These are phyloP conservation scores for Chloebia gouldiae DNA, from an alignment of 2,113 vertebrate species.

Conservation along the genomic window DNA sequence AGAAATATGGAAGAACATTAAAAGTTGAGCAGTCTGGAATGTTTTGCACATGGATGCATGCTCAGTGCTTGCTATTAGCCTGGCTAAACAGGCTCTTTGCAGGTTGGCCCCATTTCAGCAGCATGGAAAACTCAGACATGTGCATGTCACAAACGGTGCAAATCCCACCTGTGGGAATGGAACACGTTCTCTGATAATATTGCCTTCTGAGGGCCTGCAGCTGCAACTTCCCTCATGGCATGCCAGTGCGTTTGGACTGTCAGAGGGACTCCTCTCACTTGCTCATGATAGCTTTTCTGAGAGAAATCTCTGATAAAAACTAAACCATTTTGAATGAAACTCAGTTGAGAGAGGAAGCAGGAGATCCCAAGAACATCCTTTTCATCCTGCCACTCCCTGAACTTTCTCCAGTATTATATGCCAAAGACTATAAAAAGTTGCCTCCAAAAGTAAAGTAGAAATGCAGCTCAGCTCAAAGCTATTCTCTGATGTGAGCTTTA, in stretches of 20 bases:
- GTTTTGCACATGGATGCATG: not conserved
- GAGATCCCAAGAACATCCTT: not conserved
- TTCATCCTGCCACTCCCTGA: not conserved
- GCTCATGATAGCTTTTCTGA: not conserved
- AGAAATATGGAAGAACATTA: not conserved
- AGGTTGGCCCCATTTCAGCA: not conserved
- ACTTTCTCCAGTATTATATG: not conserved
- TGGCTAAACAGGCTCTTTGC: not conserved
- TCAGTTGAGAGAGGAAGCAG: not conserved
- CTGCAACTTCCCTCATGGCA: not conserved
- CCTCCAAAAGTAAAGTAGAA: not conserved
- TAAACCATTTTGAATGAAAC: not conserved
- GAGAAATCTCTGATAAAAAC: not conserved
- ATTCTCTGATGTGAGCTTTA: not conserved
- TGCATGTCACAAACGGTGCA: not conserved
- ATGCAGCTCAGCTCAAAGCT: not conserved
- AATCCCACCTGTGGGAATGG: not conserved
- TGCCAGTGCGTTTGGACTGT: not conserved
- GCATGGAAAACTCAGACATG: not conserved
- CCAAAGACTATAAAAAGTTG: not conserved
- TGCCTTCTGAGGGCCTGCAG: too few species aligned
- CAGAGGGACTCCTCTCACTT: not conserved
- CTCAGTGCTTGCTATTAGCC: not conserved
- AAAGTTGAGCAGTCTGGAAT: not conserved
- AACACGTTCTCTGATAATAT: not conserved